Conservation (phyloP, 2,113 vertebrate species). For the Leucopsar rothschildi region DNA sequence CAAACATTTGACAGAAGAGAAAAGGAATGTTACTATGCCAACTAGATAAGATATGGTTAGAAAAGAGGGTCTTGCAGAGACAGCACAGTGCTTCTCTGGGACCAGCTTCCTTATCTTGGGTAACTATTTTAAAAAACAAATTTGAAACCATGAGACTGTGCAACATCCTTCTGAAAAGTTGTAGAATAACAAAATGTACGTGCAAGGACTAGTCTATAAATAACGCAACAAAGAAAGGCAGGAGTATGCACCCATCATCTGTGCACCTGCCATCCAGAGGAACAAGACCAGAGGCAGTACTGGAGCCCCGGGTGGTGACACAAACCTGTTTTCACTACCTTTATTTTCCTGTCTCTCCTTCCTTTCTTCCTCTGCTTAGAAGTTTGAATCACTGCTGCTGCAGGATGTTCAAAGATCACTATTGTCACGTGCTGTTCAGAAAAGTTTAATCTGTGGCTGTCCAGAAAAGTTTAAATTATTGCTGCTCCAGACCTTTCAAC, state of each 20-base stretch:
- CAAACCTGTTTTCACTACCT: neutral
- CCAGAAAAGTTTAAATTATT: neutral
- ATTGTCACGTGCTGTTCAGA: fast-evolving
- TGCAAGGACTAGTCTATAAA: neutral
- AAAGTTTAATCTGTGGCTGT: neutral
- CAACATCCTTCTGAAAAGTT: neutral
- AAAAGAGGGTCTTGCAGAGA: neutral
- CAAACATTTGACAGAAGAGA: neutral
- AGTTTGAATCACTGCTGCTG: neutral
- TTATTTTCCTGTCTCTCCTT: neutral
- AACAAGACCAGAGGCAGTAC: neutral
- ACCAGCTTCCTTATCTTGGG: neutral
- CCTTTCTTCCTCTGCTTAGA: neutral
- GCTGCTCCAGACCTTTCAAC: neutral
- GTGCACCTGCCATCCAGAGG: neutral
- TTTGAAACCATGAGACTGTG: neutral
- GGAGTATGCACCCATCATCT: neutral
- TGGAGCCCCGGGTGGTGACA: neutral
- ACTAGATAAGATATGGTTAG: neutral
- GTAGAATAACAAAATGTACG: neutral
- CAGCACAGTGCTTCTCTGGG: neutral
- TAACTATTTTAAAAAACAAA: neutral
- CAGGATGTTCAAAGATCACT: neutral
- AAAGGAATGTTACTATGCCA: neutral
- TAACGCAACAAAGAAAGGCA: fast-evolving